phyloP scores from a whole-genome alignment of 2,888 invertebrate species.

The Argyra leucocephala region DNA sequence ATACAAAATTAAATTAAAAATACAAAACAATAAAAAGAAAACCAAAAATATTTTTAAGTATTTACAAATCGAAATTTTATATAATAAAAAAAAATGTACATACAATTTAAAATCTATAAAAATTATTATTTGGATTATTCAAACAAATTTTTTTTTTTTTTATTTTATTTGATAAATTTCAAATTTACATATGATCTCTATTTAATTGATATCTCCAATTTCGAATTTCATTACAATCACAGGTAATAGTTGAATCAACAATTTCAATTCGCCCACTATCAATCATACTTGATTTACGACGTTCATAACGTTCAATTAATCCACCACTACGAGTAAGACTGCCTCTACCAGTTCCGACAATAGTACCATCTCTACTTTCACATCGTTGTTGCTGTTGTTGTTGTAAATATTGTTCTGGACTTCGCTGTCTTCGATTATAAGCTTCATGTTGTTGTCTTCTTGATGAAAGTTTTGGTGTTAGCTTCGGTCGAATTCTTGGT shows the following conservation, averaged over 20 bases:
- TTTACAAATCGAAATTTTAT: too few species aligned
- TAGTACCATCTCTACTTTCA: slow-evolving; percentile 16
- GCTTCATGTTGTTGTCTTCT: slow-evolving; percentile 1
- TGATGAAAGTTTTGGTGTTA: slow-evolving; percentile 8
- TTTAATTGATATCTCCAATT: slow-evolving; percentile 45
- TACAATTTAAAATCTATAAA: too few species aligned
- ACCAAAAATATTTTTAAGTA: too few species aligned
- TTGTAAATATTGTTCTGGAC: not conserved
- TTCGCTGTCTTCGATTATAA: slow-evolving; percentile 8
- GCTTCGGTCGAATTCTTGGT: slow-evolving; percentile 2
- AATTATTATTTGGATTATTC: too few species aligned
- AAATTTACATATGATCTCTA: slow-evolving; percentile 8
- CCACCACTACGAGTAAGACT: not conserved
- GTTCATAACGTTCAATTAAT: slow-evolving; percentile 13
- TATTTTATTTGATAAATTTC: not conserved
- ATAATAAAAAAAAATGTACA: too few species aligned
- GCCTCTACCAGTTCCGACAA: not conserved
- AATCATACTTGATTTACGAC: slow-evolving; percentile 1
- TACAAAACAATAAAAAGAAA: too few species aligned
- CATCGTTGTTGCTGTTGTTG: not conserved
- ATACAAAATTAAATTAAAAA: too few species aligned
- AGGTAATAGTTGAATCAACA: slow-evolving; percentile 18
- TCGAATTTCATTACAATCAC: slow-evolving; percentile 36
- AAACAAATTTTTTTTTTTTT: too few species aligned
- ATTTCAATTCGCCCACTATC: slow-evolving; percentile 16